Evolutionary conservation across 2,113 vertebrate species (phyloP).

Genomic region (Mus spicilegus): DNA sequence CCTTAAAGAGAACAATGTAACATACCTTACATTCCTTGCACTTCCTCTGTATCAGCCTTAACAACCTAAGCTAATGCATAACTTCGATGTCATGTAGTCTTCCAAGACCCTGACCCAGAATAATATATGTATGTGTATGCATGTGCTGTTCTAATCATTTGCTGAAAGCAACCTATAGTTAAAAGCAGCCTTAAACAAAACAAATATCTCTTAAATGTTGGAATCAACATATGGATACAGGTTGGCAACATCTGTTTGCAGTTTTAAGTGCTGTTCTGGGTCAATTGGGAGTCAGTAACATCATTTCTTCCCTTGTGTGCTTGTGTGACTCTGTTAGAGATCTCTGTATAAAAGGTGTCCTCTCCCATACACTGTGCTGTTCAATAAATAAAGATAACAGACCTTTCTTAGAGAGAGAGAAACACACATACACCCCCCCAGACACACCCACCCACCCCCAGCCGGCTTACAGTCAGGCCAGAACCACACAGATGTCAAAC

Average conservation of each 20-base stretch:
- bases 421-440: neutral
- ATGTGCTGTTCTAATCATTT: neutral
- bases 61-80: neutral
- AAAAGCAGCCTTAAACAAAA: neutral
- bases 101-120: neutral
- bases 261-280: neutral
- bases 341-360: neutral
- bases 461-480: neutral
- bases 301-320: neutral
- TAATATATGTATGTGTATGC: neutral
- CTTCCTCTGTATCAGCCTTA: neutral
- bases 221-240: neutral
- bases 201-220: neutral
- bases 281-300: neutral
- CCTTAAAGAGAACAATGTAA: neutral
- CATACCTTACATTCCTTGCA: neutral
- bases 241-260: neutral
- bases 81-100: neutral
- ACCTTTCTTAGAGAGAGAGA: neutral
- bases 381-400: neutral
- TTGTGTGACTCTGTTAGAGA: neutral
- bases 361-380: neutral
- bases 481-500: neutral
- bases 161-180: neutral
- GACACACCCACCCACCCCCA: neutral